These are phyloP conservation scores for Achroia grisella DNA, from an alignment of 1,140 invertebrate genomes.

Conservation along the genomic window DNA sequence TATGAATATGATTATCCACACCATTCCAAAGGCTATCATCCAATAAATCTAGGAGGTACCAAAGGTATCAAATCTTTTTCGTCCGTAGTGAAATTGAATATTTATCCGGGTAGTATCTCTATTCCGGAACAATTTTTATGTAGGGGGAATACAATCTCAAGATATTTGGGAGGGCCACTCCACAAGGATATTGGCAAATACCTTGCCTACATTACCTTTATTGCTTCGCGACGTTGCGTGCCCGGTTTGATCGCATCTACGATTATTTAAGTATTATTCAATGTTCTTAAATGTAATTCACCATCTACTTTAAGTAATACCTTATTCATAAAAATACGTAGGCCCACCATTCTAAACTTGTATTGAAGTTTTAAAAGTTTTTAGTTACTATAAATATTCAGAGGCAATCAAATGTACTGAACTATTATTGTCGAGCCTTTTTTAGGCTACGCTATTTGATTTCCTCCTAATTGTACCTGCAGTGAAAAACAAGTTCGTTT, in stretches of 20 bases:
- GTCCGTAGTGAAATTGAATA: conserved; percentile 72
- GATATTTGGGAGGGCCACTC: conserved; percentile 69
- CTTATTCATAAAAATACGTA: conserved; percentile 18
- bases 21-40: conserved; percentile 67
- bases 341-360: too few relatives aligned
- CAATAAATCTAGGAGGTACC: conserved; percentile 67
- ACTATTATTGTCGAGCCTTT: too few relatives aligned
- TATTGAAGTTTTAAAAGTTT: too few relatives aligned
- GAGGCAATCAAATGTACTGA: too few relatives aligned
- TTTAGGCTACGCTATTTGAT: too few relatives aligned
- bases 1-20: conserved; percentile 70
- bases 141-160: conserved; percentile 69
- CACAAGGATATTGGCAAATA: conserved; percentile 68
- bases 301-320: conserved; percentile 14
- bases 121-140: conserved; percentile 73
- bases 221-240: conserved; percentile 61
- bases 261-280: conserved; percentile 60
- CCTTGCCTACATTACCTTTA: conserved; percentile 72
- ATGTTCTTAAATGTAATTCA: conserved; percentile 41
- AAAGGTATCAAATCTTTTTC: conserved; percentile 72
- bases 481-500: too few relatives aligned
- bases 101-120: conserved; percentile 73
- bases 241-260: conserved; percentile 51
- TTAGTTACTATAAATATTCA: too few relatives aligned
- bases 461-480: too few relatives aligned